A percentile compares a stretch with the other conserved stretches of the same genome.
phyloP scores from a whole-genome alignment of 2,113 vertebrate genomes.

The Artemisiospiza belli region DNA sequence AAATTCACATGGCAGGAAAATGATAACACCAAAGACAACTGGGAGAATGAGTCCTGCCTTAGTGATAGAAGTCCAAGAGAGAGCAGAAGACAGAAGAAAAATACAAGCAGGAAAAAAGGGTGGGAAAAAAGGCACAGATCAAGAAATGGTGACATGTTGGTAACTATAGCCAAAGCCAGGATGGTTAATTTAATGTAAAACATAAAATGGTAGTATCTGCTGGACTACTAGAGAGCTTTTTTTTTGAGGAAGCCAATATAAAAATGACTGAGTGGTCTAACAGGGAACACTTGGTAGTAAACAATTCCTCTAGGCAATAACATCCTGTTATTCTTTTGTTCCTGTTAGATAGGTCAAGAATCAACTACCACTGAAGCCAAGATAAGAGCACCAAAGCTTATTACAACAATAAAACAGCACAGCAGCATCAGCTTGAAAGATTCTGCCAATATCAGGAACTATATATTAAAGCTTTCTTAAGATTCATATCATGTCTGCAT shows the following conservation, averaged over 20 bases:
- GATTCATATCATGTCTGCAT: not conserved
- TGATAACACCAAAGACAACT: not conserved
- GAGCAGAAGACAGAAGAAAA: not conserved
- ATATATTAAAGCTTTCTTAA: not conserved
- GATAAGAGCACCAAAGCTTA: not conserved
- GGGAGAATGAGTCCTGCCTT: not conserved
- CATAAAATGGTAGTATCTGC: not conserved
- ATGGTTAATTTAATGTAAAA: not conserved
- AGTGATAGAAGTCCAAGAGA: not conserved
- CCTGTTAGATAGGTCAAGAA: constrained; percentile 29
- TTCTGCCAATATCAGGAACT: not conserved
- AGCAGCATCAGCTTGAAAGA: not conserved
- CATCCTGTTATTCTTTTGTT: constrained; percentile 58
- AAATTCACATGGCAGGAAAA: not conserved
- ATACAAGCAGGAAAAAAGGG: not conserved
- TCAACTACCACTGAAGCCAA: not conserved
- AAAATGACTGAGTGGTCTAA: not conserved
- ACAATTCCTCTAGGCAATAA: constrained; percentile 24
- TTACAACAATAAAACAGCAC: not conserved
- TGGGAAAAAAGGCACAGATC: not conserved
- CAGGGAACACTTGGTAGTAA: not conserved
- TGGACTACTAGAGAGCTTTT: not conserved
- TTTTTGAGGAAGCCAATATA: not conserved
- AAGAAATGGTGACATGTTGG: not conserved
- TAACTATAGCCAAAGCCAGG: not conserved